A percentile compares a stretch with the other conserved stretches of the same genome.
These are phyloP conservation scores for Thalassoma bifasciatum DNA, from an alignment of 2,113 vertebrate genomes.

Conservation along the genomic window DNA sequence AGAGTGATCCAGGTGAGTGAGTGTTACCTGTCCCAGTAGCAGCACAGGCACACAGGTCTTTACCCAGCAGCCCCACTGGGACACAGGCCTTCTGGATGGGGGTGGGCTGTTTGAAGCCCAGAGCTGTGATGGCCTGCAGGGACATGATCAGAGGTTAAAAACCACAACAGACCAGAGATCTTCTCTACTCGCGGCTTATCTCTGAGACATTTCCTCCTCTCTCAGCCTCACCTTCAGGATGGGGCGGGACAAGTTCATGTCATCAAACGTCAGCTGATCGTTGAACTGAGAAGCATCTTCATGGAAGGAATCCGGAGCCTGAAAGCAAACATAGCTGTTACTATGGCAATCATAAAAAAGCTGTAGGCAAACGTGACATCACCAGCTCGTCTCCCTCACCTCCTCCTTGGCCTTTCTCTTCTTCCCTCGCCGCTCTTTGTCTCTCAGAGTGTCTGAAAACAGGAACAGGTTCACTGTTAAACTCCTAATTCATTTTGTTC, in stretches of 20 bases:
- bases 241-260: conserved; percentile 98
- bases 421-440: conserved; percentile 85
- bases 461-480: not conserved
- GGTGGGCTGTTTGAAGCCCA: conserved; percentile 95
- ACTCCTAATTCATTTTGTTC: not conserved
- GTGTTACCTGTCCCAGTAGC: conserved; percentile 94
- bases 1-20: not conserved
- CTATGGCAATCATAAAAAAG: not conserved
- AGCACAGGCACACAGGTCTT: conserved; percentile 96
- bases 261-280: conserved; percentile 90
- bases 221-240: conserved; percentile 89
- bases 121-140: conserved; percentile 89
- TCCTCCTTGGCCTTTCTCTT: conserved; percentile 80
- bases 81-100: conserved; percentile 98
- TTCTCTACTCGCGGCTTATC: no score
- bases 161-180: not conserved
- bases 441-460: conserved; percentile 87
- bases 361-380: not conserved
- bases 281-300: conserved; percentile 93
- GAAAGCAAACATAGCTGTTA: conserved; percentile 27
- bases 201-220: no score
- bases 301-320: conserved; percentile 87
- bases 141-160: not conserved
- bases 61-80: conserved; percentile 93
- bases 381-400: conserved; percentile 47